Percentiles rank a stretch among this genome's conserved stretches.
phyloP scores from a whole-genome alignment of 2,888 invertebrate species.

The Baronia brevicornis region DNA sequence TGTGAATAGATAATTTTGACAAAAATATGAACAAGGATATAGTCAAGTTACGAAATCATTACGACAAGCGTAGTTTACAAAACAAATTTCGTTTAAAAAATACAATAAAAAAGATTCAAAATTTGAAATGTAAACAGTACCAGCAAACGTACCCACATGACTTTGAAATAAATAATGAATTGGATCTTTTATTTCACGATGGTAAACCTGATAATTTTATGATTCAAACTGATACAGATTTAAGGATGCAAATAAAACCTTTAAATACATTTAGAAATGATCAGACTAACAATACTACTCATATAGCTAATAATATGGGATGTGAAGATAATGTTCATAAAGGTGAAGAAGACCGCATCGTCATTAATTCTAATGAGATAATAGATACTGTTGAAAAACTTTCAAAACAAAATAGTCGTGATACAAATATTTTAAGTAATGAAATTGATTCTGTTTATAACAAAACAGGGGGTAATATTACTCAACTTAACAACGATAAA shows the following conservation, averaged over 20 bases:
- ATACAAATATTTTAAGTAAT: conserved; percentile 1
- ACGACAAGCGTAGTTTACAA: conserved; percentile 42
- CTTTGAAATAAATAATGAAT: conserved; percentile 21
- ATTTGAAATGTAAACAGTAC: conserved; percentile 22
- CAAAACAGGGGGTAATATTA: neutral
- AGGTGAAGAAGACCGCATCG: neutral
- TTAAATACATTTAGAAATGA: conserved; percentile 4
- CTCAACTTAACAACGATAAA: neutral
- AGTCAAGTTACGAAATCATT: conserved; percentile 42
- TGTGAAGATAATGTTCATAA: neutral
- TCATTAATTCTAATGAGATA: neutral
- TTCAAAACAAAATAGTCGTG: neutral
- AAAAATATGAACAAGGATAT: conserved; percentile 42
- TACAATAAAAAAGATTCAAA: conserved; percentile 20
- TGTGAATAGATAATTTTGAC: neutral
- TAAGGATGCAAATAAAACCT: conserved; percentile 34
- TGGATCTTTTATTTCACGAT: conserved; percentile 27
- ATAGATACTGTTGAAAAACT: too few species aligned
- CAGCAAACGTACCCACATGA: conserved; percentile 6
- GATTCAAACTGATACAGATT: conserved; percentile 38
- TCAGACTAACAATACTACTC: conserved; percentile 15
- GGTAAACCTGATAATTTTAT: conserved; percentile 35
- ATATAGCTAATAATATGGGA: too few species aligned
- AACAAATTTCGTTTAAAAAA: conserved; percentile 41
- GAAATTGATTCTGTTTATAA: neutral